phyloP scores from a whole-genome alignment of 1,140 invertebrate species.

The Acyrthosiphon pisum region DNA sequence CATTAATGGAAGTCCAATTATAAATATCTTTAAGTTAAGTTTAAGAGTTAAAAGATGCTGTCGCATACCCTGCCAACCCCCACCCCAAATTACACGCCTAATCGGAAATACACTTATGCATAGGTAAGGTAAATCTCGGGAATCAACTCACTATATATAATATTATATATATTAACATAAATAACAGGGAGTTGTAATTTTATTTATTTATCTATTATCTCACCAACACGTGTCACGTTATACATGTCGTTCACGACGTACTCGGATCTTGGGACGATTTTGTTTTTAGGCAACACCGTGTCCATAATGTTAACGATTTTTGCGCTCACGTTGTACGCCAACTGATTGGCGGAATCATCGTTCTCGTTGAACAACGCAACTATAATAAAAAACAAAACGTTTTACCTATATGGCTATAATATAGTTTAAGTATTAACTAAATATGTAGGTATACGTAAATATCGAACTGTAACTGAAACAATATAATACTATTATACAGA shows the following conservation, averaged over 20 bases:
- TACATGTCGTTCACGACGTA: constrained; percentile 23
- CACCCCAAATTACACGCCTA: too few species aligned
- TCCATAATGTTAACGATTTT: constrained; percentile 38
- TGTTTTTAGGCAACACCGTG: constrained; percentile 22
- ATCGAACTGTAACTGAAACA: neutral
- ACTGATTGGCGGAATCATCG: constrained; percentile 16
- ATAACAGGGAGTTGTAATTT: too few species aligned
- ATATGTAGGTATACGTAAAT: neutral
- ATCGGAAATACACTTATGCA: too few species aligned
- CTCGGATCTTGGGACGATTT: neutral
- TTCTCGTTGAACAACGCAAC: constrained; percentile 41
- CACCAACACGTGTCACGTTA: constrained; percentile 42
- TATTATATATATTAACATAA: neutral
- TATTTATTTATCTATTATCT: neutral
- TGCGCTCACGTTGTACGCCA: constrained; percentile 45
- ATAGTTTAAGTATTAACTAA: neutral
- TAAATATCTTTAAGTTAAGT: too few species aligned
- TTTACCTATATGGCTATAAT: neutral
- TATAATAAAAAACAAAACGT: neutral
- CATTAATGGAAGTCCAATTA: too few species aligned
- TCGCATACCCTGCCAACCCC: too few species aligned
- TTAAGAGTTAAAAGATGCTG: too few species aligned
- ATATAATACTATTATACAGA: neutral
- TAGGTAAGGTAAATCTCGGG: too few species aligned
- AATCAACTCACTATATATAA: too few species aligned